Evolutionary conservation across 2,888 invertebrate genomes (phyloP).

Genomic region (Spicauda simplicius): DNA sequence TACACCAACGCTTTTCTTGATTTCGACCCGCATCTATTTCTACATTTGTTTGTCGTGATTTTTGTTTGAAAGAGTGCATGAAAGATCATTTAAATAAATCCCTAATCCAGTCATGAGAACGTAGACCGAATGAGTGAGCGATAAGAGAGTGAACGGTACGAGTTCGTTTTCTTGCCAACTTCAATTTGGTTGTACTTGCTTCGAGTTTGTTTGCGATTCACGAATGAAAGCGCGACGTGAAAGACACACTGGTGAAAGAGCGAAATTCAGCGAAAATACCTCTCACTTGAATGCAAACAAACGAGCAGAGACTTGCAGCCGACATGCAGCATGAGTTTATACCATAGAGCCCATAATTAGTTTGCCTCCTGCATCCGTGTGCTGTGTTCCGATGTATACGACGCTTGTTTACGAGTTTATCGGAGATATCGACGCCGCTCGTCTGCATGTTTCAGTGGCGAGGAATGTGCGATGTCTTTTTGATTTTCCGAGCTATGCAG

Average conservation of each 20-base stretch:
- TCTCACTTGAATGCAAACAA: slow-evolving; percentile 52
- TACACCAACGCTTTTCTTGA: slow-evolving; percentile 47
- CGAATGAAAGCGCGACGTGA: slow-evolving; percentile 56
- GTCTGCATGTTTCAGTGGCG: slow-evolving; percentile 77
- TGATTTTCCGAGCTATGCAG: slow-evolving; percentile 73
- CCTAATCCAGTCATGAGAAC: slow-evolving; percentile 33
- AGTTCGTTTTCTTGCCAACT: slow-evolving; percentile 47
- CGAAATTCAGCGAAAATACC: slow-evolving; percentile 80
- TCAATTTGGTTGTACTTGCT: slow-evolving; percentile 80
- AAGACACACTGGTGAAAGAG: slow-evolving; percentile 67
- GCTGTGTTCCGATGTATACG: slow-evolving; percentile 61
- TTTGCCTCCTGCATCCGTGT: slow-evolving; percentile 76
- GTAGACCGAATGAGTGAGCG: slow-evolving; percentile 44
- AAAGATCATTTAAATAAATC: slow-evolving; percentile 40
- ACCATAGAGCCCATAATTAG: slow-evolving; percentile 66
- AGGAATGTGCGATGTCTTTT: slow-evolving; percentile 82
- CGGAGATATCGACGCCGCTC: slow-evolving; percentile 60
- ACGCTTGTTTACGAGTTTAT: slow-evolving; percentile 63
- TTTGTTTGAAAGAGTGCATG: slow-evolving; percentile 54
- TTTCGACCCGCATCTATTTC: slow-evolving; percentile 66
- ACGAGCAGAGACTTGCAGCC: slow-evolving; percentile 51
- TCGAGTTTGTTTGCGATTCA: slow-evolving; percentile 69
- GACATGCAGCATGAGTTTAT: slow-evolving; percentile 67
- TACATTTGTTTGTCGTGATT: slow-evolving; percentile 56
- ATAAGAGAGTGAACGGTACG: slow-evolving; percentile 46